Evolutionary conservation across 2,888 invertebrate species (phyloP), one percentile per base, ranked within the genome.

Genomic region (Nebria brevicollis): DNA sequence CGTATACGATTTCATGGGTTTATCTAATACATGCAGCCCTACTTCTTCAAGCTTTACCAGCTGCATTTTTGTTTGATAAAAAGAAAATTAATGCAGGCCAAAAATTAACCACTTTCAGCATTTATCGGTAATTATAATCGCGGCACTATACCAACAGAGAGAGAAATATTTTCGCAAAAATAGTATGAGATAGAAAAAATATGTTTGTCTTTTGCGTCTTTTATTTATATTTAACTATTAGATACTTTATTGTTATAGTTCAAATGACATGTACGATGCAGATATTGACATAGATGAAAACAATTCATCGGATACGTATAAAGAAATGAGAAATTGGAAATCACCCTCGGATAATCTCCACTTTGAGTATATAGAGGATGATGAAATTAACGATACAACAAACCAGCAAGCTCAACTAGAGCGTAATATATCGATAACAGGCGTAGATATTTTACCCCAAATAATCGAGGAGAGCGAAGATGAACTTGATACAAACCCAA

Each of bases 381-480:
- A 77, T n/a, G 81, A 81, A 68, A 73, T 66, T 25, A 20, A 13
- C 20, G 78, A 79, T 26, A 70, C 66, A 77, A 4, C 26, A 54
- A 54, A 54, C 10, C 42, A 77, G 25, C 76, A 75, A 34, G 34
- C 34, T 34, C 34, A 34, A 54, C 70, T 82, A 54, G 43, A 72
- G 25, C 90, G 89, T 82, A 87, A 90, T 77, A 88, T 89, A 85
- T 90, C 90, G 83, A 88, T 90, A 68, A 90, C 90, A 83, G 91
- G 91, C 3, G 90, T 91, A 70, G 90, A 91, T 85, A 90, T 91
- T 85, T 86, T 91, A 80, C 91, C 91, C 34, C 90, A 91, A 86
- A 91, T 91, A 86, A 90, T 90, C 3, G 91, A 91, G 86, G 91
- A 91, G 85, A 90, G 89, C 80, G 91, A 91, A 85, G 79, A 81